phyloP scores from a whole-genome alignment of 2,113 vertebrate genomes.

The Hystrix cristata region DNA sequence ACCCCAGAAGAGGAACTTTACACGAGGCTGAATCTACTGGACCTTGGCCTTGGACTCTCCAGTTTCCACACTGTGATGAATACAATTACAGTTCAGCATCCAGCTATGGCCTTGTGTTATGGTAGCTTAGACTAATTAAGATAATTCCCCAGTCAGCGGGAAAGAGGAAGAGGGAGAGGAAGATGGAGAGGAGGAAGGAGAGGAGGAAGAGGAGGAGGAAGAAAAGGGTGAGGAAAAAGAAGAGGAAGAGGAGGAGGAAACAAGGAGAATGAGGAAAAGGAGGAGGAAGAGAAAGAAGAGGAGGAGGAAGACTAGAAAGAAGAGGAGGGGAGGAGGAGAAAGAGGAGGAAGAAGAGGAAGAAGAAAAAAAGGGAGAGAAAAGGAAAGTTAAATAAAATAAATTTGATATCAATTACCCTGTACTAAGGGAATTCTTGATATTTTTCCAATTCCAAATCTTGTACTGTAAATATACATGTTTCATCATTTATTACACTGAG shows the following conservation, averaged over 20 bases:
- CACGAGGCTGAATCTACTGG: neutral
- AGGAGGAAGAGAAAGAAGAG: neutral
- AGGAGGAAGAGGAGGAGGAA: neutral
- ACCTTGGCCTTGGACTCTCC: neutral
- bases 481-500: neutral
- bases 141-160: neutral
- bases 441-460: neutral
- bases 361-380: too few species aligned
- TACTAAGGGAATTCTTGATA: neutral
- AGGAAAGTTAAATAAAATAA: neutral
- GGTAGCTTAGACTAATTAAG: neutral
- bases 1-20: neutral
- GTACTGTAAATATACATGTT: neutral
- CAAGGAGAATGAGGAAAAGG: neutral
- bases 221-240: neutral
- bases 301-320: neutral
- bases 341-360: neutral
- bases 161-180: neutral
- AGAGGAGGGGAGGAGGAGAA: neutral
- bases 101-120: neutral
- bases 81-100: too few species aligned
- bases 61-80: neutral
- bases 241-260: neutral
- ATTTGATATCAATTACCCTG: neutral
- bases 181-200: neutral